Conservation (phyloP, 1,140 invertebrate genomes). For the Danaus plexippus region DNA sequence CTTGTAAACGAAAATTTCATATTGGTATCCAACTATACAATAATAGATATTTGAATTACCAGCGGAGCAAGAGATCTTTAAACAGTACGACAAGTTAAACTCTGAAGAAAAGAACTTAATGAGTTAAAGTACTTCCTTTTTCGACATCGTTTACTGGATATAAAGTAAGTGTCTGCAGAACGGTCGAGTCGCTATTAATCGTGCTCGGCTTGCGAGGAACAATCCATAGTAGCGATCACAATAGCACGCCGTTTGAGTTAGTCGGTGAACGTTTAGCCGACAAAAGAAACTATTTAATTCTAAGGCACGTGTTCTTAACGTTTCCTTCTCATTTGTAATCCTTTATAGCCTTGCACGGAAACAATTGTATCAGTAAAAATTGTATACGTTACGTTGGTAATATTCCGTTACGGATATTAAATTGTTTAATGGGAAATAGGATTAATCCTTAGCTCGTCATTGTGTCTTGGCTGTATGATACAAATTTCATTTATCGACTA, state of each 20-base stretch:
- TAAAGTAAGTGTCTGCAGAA: conserved; percentile 23
- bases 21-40: too few relatives aligned
- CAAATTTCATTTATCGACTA: too few relatives aligned
- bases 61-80: conserved; percentile 10
- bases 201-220: conserved; percentile 32
- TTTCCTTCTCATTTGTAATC: conserved; percentile 42
- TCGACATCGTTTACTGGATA: conserved; percentile 17
- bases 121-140: conserved; percentile 13
- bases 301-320: conserved; percentile 43
- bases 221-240: conserved; percentile 37
- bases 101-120: conserved; percentile 15
- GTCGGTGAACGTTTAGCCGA: conserved; percentile 49
- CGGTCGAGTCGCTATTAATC: conserved; percentile 29
- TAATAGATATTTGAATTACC: too few relatives aligned
- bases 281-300: conserved; percentile 67
- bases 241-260: conserved; percentile 36
- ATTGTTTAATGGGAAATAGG: too few relatives aligned
- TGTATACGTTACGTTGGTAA: conserved; percentile 26
- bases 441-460: too few relatives aligned
- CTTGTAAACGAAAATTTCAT: too few relatives aligned
- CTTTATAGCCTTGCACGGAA: conserved; percentile 43
- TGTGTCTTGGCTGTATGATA: too few relatives aligned
- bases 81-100: conserved; percentile 10
- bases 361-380: conserved; percentile 18
- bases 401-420: background rate